Base-by-base conservation (phyloP, 35 echinoderm and acorn worm species). In the Heliocidaris erythrogramma region DNA sequence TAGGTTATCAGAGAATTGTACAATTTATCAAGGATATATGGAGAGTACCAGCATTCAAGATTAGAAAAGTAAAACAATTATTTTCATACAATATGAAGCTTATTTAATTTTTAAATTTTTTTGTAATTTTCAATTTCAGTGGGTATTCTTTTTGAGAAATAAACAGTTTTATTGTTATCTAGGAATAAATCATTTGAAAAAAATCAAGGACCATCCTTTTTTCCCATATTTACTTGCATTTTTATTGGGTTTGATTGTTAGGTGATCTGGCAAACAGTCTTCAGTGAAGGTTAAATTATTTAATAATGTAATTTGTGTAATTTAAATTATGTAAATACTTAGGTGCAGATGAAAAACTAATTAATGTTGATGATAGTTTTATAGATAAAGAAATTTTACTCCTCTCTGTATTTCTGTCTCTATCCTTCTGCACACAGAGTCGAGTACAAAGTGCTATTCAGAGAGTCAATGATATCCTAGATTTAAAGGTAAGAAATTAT, bases 381-480 rank as follows among this genome's bases (percentile, higher is more conserved):
- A 14, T 60, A 60, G 65, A 78, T 5, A 27, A n/a, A n/a, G 27
- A 78, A 10, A 56, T 56, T 56, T 56, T 2, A 10, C 52, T 56
- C 52, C 52, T 56, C 52, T 56, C 52, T 14, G 1, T 56, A 7
- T 56, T 14, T 56, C 52, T 12, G 2, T 56, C 52, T 56, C 52
- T 56, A 2, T 56, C 52, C 14, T 14, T 11, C 9, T 71, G 31
- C 90, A 16, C 93, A 90, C 95, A 99, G 98, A 97, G 97, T 59
- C 92, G 96, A 78, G 98, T 99, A 21, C 98, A 99, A 94, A 95
- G 93, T 88, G 98, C 98, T 30, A 99, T 97, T 17, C 95, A 99
- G 85, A 95, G 98, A 85, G 98, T 99, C 8, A 96, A 99, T 96
- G 98, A 99, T 95, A 95, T 99, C 0, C 85, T 99, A 48, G 98